These are phyloP conservation scores for Microplitis deprimator DNA, from an alignment of 2,888 invertebrate species.

Conservation along the genomic window DNA sequence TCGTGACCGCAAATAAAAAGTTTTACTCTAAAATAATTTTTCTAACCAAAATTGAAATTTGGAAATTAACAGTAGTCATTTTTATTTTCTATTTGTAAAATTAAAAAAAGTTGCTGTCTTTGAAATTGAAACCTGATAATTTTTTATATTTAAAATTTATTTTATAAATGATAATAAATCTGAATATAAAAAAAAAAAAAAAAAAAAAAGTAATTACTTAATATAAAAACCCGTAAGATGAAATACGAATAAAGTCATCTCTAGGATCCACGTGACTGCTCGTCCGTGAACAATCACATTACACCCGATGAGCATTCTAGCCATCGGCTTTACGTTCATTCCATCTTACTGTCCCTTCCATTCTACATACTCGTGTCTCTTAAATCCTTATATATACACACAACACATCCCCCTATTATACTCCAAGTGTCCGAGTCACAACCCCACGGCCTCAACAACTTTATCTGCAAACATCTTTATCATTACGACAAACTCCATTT, in stretches of 20 bases:
- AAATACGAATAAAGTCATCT: slow-evolving; percentile 66
- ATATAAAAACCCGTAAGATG: slow-evolving; percentile 47
- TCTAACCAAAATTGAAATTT: too few species aligned
- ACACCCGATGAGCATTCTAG: slow-evolving; percentile 53
- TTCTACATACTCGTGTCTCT: slow-evolving; percentile 25
- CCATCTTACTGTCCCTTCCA: slow-evolving; percentile 37
- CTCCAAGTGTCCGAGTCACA: not conserved
- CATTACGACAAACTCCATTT: not conserved
- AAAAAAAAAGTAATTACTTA: not conserved
- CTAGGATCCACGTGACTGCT: slow-evolving; percentile 57
- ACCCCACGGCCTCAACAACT: not conserved
- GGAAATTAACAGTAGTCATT: too few species aligned
- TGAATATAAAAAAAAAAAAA: too few species aligned
- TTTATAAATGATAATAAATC: too few species aligned
- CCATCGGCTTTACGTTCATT: slow-evolving; percentile 49
- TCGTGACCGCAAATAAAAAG: too few species aligned
- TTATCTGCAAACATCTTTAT: not conserved
- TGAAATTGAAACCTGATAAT: too few species aligned
- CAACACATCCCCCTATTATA: not conserved
- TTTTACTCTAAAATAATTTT: too few species aligned
- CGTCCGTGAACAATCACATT: slow-evolving; percentile 71
- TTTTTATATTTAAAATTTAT: too few species aligned
- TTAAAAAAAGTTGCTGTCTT: too few species aligned
- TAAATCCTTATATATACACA: not conserved
- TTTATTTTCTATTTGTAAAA: too few species aligned